These are phyloP conservation scores for Drosophila mettleri DNA, from an alignment of 2,888 invertebrate species.

Conservation along the genomic window DNA sequence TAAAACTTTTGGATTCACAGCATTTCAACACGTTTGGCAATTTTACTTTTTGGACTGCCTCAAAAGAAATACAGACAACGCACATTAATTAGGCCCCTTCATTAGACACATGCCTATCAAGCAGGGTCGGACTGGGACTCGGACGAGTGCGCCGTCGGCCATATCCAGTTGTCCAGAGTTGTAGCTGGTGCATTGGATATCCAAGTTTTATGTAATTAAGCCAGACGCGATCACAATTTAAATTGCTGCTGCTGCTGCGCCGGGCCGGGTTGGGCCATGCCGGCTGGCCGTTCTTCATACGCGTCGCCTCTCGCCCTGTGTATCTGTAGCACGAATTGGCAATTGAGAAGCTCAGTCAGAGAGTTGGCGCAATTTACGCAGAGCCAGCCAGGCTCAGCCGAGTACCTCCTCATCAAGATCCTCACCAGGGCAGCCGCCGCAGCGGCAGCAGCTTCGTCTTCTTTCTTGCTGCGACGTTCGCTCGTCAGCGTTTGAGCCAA, in stretches of 20 bases:
- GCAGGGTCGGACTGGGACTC: slow-evolving; percentile 8
- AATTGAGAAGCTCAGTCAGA: slow-evolving; percentile 65
- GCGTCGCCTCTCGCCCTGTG: slow-evolving; percentile 19
- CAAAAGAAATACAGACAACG: slow-evolving; percentile 34
- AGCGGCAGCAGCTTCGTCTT: slow-evolving; percentile 41
- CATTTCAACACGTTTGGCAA: slow-evolving; percentile 75
- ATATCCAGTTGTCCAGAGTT: slow-evolving; percentile 30
- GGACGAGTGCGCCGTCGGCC: slow-evolving; percentile 52
- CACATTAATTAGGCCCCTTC: slow-evolving; percentile 78
- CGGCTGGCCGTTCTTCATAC: slow-evolving; percentile 16
- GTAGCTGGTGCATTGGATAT: slow-evolving; percentile 30
- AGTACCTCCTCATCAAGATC: slow-evolving; percentile 51
- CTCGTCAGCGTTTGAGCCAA: slow-evolving; percentile 83
- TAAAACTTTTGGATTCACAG: slow-evolving; percentile 35
- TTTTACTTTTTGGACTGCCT: slow-evolving; percentile 23
- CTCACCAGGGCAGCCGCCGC: slow-evolving; percentile 36
- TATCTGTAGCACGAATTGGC: slow-evolving; percentile 81
- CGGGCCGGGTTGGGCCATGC: neutral
- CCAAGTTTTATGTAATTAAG: slow-evolving; percentile 77
- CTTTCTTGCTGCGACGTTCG: slow-evolving; percentile 53
- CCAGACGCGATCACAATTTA: slow-evolving; percentile 81
- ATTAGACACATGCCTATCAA: slow-evolving; percentile 81
- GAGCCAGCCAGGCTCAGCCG: slow-evolving; percentile 6
- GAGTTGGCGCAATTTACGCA: slow-evolving; percentile 58
- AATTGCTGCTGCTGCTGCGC: slow-evolving; percentile 69